phyloP scores from a whole-genome alignment of 1,140 invertebrate genomes.

The Neodiprion lecontei region DNA sequence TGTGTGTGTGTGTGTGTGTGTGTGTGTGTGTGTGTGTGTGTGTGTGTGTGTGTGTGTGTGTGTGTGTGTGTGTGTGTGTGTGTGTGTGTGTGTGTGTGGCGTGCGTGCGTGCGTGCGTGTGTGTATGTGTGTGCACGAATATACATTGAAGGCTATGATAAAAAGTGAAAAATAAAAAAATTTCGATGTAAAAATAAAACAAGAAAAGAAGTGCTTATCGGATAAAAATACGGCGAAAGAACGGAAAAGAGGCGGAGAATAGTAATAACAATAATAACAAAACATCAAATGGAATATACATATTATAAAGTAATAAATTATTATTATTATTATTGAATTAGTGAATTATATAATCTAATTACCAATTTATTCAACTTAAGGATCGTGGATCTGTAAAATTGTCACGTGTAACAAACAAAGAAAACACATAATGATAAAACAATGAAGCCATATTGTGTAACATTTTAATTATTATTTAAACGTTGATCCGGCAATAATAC shows the following conservation, averaged over 20 bases:
- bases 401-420: conserved; percentile 20
- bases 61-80: too few relatives aligned
- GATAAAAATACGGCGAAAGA: conserved; percentile 6
- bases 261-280: conserved; percentile 29
- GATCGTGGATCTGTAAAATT: conserved; percentile 7
- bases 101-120: neutral
- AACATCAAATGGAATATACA: conserved; percentile 40
- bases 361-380: neutral
- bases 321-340: conserved; percentile 39
- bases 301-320: conserved; percentile 46
- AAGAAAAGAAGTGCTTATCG: conserved; percentile 31
- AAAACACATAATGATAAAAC: conserved; percentile 31
- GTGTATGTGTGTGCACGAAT: too few relatives aligned
- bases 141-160: conserved; percentile 10
- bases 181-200: conserved; percentile 31
- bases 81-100: neutral
- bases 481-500: neutral
- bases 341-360: conserved; percentile 9
- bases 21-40: neutral
- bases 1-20: too few relatives aligned
- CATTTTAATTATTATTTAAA: conserved; percentile 29
- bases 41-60: neutral
- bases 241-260: neutral
- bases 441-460: conserved; percentile 37
- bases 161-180: conserved; percentile 24